Percentiles rank a stretch among this genome's conserved stretches.
Conservation (phyloP, 2,888 invertebrate genomes). For the Xestia xanthographa region DNA sequence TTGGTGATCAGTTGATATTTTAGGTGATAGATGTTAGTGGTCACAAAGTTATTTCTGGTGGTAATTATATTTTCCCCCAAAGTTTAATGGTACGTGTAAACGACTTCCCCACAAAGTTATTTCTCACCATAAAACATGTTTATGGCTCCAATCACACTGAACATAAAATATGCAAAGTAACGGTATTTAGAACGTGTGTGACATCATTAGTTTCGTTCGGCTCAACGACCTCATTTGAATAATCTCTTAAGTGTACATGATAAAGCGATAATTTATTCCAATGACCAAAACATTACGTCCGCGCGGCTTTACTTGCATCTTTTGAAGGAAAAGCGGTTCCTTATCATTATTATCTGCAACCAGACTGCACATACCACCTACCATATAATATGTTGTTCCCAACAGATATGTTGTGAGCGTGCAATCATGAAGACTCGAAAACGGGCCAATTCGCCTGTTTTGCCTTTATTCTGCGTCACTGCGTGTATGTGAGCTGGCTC, state of each 20-base stretch:
- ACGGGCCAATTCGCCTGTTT: too few relatives aligned
- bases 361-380: background rate
- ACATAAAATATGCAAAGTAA: conserved; percentile 25
- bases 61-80: too few relatives aligned
- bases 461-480: too few relatives aligned
- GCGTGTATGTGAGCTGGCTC: too few relatives aligned
- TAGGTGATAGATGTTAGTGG: too few relatives aligned
- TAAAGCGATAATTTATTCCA: conserved; percentile 48
- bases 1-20: too few relatives aligned
- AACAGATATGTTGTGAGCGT: too few relatives aligned
- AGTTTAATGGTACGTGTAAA: background rate
- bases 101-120: conserved; percentile 28
- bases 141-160: conserved; percentile 3
- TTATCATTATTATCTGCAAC: background rate
- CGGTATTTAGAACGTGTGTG: conserved; percentile 33
- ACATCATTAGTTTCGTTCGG: conserved; percentile 40
- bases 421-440: too few relatives aligned
- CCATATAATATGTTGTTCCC: too few relatives aligned
- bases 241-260: conserved; percentile 38
- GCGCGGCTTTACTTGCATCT: background rate
- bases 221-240: conserved; percentile 59
- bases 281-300: conserved; percentile 1
- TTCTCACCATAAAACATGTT: conserved; percentile 32
- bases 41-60: too few relatives aligned
- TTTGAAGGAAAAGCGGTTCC: background rate